Conservation (phyloP, 2,888 invertebrate genomes). For the Eupeodes latifasciatus region DNA sequence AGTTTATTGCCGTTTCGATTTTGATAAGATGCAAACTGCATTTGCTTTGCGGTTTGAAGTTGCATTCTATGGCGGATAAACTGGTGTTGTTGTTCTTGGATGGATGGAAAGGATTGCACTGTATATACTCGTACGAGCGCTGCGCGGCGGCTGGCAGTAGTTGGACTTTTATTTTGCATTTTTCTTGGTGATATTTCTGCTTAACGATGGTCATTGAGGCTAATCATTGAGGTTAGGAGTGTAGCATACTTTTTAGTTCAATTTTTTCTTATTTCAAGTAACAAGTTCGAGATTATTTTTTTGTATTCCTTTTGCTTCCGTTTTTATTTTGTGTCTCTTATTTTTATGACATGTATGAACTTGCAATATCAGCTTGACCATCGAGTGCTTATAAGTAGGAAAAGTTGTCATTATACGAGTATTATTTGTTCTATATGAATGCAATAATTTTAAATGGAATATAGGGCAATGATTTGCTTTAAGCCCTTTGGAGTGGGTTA, state of each 20-base stretch:
- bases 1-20: slow-evolving; percentile 75
- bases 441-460: slow-evolving; percentile 19
- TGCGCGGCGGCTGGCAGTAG: too few relatives aligned
- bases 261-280: slow-evolving; percentile 1
- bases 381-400: neutral
- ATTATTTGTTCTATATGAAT: neutral
- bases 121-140: neutral
- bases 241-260: slow-evolving; percentile 36
- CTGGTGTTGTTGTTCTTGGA: slow-evolving; percentile 23
- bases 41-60: slow-evolving; percentile 41
- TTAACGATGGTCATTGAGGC: slow-evolving; percentile 74
- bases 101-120: slow-evolving; percentile 20
- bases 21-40: slow-evolving; percentile 73
- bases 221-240: slow-evolving; percentile 74
- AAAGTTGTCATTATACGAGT: neutral
- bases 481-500: neutral
- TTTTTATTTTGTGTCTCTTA: neutral
- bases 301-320: slow-evolving; percentile 18
- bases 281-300: slow-evolving; percentile 56
- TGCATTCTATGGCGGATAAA: slow-evolving; percentile 42
- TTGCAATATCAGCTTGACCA: slow-evolving; percentile 1
- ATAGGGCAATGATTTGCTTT: slow-evolving; percentile 46
- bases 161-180: slow-evolving; percentile 60
- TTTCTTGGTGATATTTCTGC: slow-evolving; percentile 69
- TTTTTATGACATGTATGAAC: neutral